Evolutionary conservation across 2,113 vertebrate species (phyloP).

Genomic region (Acrocephalus kingi): DNA sequence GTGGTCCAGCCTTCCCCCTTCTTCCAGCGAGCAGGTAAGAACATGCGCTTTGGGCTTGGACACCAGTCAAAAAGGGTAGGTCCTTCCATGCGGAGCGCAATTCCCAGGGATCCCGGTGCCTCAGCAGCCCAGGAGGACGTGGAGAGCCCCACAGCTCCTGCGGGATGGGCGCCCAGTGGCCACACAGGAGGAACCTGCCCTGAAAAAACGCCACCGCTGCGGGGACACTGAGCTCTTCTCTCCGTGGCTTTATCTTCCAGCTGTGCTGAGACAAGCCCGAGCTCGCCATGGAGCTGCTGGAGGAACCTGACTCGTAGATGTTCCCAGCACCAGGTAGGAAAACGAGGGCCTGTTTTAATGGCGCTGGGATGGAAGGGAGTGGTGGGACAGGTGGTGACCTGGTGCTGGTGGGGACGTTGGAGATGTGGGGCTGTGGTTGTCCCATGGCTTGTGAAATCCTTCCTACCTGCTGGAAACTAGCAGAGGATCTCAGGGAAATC

Average conservation of each 20-base stretch:
- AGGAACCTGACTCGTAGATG: slow-evolving; percentile 6
- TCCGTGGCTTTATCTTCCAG: slow-evolving; percentile 38
- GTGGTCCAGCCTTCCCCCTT: not conserved
- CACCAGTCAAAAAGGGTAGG: slow-evolving; percentile 61
- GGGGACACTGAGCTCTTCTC: slow-evolving; percentile 15
- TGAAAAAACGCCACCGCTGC: not conserved
- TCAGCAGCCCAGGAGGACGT: slow-evolving; percentile 46
- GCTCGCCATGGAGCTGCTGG: slow-evolving; percentile 26
- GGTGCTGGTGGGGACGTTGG: not conserved
- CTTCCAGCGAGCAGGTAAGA: slow-evolving; percentile 59
- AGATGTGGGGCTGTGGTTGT: not conserved
- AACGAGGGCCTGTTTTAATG: not conserved
- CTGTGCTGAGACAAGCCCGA: not conserved
- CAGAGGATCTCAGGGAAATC: not conserved
- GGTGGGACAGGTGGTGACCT: not conserved
- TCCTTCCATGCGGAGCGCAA: slow-evolving; percentile 36
- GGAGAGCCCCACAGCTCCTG: not conserved
- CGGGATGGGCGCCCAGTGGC: not conserved
- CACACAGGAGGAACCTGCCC: not conserved
- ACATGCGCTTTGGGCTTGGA: slow-evolving; percentile 64
- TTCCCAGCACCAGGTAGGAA: slow-evolving; percentile 69
- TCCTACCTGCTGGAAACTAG: not conserved
- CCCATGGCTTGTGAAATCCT: not conserved
- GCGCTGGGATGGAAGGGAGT: not conserved
- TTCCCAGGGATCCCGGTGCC: slow-evolving; percentile 60